Evolutionary conservation across 92 coral and sea anemone species (phyloP).

Genomic region (Epizoanthus ramosus): DNA sequence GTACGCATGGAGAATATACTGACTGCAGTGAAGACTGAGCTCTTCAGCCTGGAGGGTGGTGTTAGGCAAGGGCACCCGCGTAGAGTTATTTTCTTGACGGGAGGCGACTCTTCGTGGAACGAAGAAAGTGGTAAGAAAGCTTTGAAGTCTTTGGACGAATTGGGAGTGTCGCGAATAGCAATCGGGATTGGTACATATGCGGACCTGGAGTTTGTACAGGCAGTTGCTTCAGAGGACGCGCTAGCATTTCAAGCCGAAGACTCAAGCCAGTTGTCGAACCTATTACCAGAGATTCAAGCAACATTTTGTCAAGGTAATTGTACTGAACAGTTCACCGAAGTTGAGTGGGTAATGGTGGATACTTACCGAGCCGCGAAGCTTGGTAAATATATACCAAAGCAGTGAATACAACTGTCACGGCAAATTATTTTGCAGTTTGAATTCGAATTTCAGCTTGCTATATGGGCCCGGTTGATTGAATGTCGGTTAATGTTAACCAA

Average conservation of each 20-base stretch:
- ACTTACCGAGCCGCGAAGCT: too few species aligned
- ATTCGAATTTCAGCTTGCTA: too few species aligned
- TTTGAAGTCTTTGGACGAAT: conserved; percentile 27
- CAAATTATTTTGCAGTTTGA: too few species aligned
- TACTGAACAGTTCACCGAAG: too few species aligned
- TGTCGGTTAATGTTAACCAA: too few species aligned
- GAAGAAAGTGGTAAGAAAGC: conserved; percentile 44
- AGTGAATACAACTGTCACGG: too few species aligned
- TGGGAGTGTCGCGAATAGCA: conserved; percentile 46
- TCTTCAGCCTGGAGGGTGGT: conserved; percentile 77
- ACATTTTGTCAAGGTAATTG: conserved; percentile 46
- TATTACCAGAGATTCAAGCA: conserved; percentile 35
- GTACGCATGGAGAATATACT: conserved; percentile 4
- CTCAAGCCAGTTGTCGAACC: not conserved
- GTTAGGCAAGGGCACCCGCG: conserved; percentile 77
- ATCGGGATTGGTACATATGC: conserved; percentile 32
- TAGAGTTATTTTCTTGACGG: conserved; percentile 53
- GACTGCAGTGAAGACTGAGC: conserved; percentile 20
- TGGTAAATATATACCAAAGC: too few species aligned
- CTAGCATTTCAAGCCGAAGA: not conserved
- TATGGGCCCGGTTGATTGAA: too few species aligned
- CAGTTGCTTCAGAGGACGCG: conserved; percentile 40
- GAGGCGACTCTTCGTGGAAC: conserved; percentile 48
- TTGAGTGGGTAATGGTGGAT: too few species aligned
- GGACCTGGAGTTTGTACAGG: conserved; percentile 11